phyloP scores from a whole-genome alignment of 2,113 vertebrate species.

The Colossoma macropomum region DNA sequence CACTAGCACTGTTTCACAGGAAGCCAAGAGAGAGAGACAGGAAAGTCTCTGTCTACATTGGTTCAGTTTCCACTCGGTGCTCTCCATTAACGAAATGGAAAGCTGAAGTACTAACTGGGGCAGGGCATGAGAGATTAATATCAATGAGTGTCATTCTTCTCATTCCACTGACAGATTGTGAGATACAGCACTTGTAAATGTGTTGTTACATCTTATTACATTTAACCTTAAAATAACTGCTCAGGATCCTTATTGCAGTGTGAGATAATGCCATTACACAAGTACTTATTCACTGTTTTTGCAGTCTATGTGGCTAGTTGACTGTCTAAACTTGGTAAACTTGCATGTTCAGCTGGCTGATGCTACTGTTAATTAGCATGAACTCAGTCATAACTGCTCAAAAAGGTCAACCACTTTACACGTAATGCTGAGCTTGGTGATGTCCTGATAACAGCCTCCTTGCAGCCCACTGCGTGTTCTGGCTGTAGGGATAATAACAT shows the following conservation, averaged over 20 bases:
- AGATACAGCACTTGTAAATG: neutral
- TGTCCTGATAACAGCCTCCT: neutral
- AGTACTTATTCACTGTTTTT: neutral
- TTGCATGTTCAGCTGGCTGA: neutral
- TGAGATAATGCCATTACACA: neutral
- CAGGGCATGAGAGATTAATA: constrained; percentile 48
- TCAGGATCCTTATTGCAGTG: neutral
- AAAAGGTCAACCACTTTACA: neutral
- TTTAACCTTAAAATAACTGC: neutral
- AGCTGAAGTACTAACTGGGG: constrained; percentile 49
- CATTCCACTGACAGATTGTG: constrained; percentile 23
- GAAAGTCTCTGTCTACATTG: constrained; percentile 39
- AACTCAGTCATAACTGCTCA: neutral
- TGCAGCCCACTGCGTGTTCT: neutral
- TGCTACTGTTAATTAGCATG: neutral
- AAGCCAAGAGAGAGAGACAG: constrained; percentile 39
- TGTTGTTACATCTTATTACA: neutral
- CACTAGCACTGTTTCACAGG: constrained; percentile 44
- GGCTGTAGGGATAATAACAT: neutral
- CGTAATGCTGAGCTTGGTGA: neutral
- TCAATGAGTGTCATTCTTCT: constrained; percentile 16
- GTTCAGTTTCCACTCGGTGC: constrained; percentile 48
- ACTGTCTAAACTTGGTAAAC: neutral
- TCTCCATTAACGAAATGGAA: constrained; percentile 53
- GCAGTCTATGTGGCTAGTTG: neutral